Evolutionary conservation across 2,797 vertebrate genomes (phyloP).

Genomic region (Alfaro cultratus): DNA sequence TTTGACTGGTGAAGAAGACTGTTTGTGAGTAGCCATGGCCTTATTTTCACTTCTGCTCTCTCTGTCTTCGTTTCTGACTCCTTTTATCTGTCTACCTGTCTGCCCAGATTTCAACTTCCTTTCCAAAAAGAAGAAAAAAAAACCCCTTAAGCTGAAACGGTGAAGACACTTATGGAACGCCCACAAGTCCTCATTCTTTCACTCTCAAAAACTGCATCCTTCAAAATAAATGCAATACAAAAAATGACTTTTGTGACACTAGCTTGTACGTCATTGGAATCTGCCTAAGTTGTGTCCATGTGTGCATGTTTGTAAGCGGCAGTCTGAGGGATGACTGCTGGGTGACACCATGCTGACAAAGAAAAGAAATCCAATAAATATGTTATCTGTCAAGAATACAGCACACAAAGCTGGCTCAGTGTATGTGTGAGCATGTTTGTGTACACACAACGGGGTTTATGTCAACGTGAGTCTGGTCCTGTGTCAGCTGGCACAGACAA

Average conservation of each 20-base stretch:
- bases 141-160: slow-evolving; percentile 31
- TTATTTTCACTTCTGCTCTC: slow-evolving; percentile 62
- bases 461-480: slow-evolving; percentile 49
- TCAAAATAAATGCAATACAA: slow-evolving; percentile 3
- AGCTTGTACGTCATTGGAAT: slow-evolving; percentile 7
- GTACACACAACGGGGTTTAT: slow-evolving; percentile 40
- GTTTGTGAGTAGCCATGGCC: slow-evolving; percentile 37
- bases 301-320: slow-evolving; percentile 2
- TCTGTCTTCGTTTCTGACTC: slow-evolving; percentile 53
- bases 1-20: slow-evolving; percentile 29
- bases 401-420: slow-evolving; percentile 20
- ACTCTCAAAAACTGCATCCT: slow-evolving; percentile 31
- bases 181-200: slow-evolving; percentile 55
- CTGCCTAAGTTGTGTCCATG: slow-evolving; percentile 11
- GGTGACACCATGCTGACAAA: slow-evolving; percentile 42
- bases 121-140: slow-evolving; percentile 12
- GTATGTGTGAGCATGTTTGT: slow-evolving; percentile 7
- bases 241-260: slow-evolving; percentile 6
- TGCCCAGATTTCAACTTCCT: slow-evolving; percentile 33
- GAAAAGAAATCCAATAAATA: slow-evolving; percentile 43
- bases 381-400: slow-evolving; percentile 46
- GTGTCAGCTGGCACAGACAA: slow-evolving; percentile 62
- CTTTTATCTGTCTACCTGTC: slow-evolving; percentile 61
- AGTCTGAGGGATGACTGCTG: slow-evolving; percentile 28
- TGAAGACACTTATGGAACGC: slow-evolving; percentile 31